Base-by-base conservation (phyloP, 23 tunicate genomes). In the Phallusia fumigata region DNA sequence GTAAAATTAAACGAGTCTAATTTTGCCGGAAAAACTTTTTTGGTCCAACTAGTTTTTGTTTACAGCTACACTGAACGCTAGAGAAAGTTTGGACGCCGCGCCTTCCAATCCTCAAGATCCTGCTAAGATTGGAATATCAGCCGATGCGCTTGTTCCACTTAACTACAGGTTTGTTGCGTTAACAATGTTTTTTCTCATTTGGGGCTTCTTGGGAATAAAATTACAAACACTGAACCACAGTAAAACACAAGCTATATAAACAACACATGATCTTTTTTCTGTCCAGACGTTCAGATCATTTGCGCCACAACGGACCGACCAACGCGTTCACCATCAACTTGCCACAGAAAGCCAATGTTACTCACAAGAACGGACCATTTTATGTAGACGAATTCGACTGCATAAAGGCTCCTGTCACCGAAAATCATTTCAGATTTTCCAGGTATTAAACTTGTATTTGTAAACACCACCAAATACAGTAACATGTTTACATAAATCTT, bases 361-460 rank as follows among this genome's bases (percentile, higher is more conserved):
- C 88, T 35, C 82, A 87, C 33, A n/a, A 8, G 31, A 75, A 49
- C n/a, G 96, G 96, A 19, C 97, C 97, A 26, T 79, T 92, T 53
- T 92, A 83, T 80, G 64, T 53, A 1, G 86, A 92, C 32, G 44
- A 87, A 65, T 85, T 33, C 40, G 86, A 80, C 26, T 92, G 97
- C 52, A 64, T 92, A 30, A 74, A 65, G 18, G 91, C 97, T 30
- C 86, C 86, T 19, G 75, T 72, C 22, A 76, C 86, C 10, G 88
- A 92, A 32, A 79, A 87, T 65, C 97, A 92, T 53, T 87, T 92
- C 83, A 80, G 97, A 76, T 92, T 92, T 47, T 92, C 86, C 52
- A 82, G 89, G 96, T 91, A 32, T 36, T 40, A 40, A 40, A 40
- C 75, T 65, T 50, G 28, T 18, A 65, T 35, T 33, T 6, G 6